Conservation (phyloP, 1,140 invertebrate genomes). For the Elysia chlorotica region DNA sequence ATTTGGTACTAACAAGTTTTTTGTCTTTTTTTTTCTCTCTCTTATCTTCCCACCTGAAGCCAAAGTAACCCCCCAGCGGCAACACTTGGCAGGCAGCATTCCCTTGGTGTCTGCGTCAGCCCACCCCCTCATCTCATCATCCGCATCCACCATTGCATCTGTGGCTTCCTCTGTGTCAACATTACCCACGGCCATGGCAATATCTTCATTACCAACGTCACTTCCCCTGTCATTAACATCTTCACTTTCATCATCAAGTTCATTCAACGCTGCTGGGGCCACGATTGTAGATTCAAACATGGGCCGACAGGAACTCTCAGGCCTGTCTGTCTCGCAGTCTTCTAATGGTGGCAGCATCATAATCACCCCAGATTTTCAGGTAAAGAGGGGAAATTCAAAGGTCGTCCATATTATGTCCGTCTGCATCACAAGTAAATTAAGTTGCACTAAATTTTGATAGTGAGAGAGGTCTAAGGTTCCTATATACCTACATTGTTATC, state of each 20-base stretch:
- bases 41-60: too few relatives aligned
- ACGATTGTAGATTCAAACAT: neutral
- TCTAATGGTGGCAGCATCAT: neutral
- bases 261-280: too few relatives aligned
- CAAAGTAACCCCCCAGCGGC: constrained; percentile 10
- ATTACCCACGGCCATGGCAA: neutral
- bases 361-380: constrained; percentile 8
- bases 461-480: too few relatives aligned
- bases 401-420: too few relatives aligned
- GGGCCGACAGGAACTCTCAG: neutral
- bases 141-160: neutral
- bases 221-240: neutral
- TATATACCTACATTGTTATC: too few relatives aligned
- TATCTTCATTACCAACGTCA: neutral
- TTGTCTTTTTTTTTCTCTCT: neutral
- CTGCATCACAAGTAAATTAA: too few relatives aligned
- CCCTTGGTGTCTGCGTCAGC: neutral
- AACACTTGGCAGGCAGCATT: neutral
- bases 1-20: neutral
- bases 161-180: neutral
- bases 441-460: too few relatives aligned
- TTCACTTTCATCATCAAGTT: too few relatives aligned
- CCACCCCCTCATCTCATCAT: neutral
- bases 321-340: neutral
- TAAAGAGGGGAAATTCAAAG: too few relatives aligned